These are phyloP conservation scores for Amblyopsis rosae DNA, from an alignment of 2,113 vertebrate genomes.

Conservation along the genomic window DNA sequence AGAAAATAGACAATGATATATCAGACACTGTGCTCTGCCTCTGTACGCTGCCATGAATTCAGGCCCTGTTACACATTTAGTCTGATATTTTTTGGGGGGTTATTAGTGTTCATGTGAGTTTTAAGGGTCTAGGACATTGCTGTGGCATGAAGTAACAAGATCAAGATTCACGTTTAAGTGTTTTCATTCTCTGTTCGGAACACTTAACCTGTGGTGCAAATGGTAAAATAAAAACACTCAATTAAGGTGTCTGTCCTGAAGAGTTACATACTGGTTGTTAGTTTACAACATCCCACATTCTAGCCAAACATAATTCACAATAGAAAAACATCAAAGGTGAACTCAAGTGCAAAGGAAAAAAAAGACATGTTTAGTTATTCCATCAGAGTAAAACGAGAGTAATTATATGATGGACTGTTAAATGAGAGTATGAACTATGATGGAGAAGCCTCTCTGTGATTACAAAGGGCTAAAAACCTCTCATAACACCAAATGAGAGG, in stretches of 20 bases:
- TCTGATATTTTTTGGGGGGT: too few species aligned
- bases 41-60: slow-evolving; percentile 33
- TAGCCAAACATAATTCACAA: slow-evolving; percentile 42
- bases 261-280: slow-evolving; percentile 7
- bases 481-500: slow-evolving; percentile 55
- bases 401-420: slow-evolving; percentile 74
- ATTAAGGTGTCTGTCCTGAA: too few species aligned
- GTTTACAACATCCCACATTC: slow-evolving; percentile 40
- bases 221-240: too few species aligned
- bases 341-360: slow-evolving; percentile 19
- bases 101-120: too few species aligned
- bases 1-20: slow-evolving; percentile 27
- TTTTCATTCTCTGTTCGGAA: too few species aligned
- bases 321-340: slow-evolving; percentile 49
- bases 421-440: slow-evolving; percentile 66
- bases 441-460: slow-evolving; percentile 51
- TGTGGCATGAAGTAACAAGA: slow-evolving; percentile 56
- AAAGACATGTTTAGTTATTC: slow-evolving; percentile 53
- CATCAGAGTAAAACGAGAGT: slow-evolving; percentile 62
- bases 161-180: slow-evolving; percentile 49
- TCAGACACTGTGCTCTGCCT: slow-evolving; percentile 18
- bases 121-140: slow-evolving; percentile 29
- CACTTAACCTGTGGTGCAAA: too few species aligned
- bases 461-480: slow-evolving; percentile 57
- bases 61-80: slow-evolving; percentile 26